Conservation (phyloP, 2,888 invertebrate genomes). For the Byasa hedistus region DNA sequence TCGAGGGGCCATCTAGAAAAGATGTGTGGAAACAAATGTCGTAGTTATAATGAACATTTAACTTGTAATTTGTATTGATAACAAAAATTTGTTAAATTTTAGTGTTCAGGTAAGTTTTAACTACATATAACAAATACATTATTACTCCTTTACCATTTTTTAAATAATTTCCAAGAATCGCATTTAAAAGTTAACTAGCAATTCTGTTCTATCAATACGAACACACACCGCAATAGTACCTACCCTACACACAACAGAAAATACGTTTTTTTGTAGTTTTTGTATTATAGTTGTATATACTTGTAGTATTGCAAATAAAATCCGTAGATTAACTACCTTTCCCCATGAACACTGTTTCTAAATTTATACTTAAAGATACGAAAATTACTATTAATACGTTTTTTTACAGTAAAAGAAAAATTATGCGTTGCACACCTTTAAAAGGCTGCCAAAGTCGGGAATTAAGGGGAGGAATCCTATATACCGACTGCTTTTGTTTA, state of each 20-base stretch:
- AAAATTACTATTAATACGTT: too few species aligned
- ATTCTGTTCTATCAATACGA: too few species aligned
- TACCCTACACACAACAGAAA: too few species aligned
- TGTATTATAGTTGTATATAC: too few species aligned
- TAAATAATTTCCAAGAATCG: background rate
- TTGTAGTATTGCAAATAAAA: too few species aligned
- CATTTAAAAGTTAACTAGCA: too few species aligned
- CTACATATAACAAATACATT: background rate
- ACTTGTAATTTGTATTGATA: background rate
- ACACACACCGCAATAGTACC: too few species aligned
- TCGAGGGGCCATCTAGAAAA: slow-evolving; percentile 8
- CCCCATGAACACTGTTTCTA: too few species aligned
- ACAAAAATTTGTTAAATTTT: slow-evolving; percentile 9
- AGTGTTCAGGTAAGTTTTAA: slow-evolving; percentile 8
- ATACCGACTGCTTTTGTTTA: slow-evolving; percentile 77
- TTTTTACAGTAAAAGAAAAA: slow-evolving; percentile 17
- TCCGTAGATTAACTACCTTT: too few species aligned
- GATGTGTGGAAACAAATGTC: background rate
- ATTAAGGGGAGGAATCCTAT: slow-evolving; percentile 72
- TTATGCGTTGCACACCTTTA: slow-evolving; percentile 32
- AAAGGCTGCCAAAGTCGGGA: slow-evolving; percentile 64
- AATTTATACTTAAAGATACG: too few species aligned
- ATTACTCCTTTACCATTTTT: background rate
- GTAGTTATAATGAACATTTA: background rate
- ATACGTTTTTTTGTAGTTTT: too few species aligned